Conservation (phyloP, 2,797 vertebrate species). For the Sardinella longiceps region DNA sequence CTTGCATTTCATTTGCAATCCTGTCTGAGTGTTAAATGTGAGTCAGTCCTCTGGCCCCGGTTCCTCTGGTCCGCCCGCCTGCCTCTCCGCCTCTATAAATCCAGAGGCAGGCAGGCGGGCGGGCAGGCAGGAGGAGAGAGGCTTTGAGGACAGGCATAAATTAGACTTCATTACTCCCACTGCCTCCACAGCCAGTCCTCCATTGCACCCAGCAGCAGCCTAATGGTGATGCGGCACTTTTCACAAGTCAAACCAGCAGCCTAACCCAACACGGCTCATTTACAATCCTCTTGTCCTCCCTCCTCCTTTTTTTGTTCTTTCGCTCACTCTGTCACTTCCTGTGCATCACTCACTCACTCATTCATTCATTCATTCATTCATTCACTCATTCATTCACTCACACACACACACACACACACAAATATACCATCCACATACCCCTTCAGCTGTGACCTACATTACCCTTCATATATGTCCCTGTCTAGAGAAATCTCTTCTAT, state of each 20-base stretch:
- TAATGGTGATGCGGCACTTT: neutral
- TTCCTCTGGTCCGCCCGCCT: neutral
- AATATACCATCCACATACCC: conserved; percentile 27
- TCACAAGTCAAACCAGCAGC: neutral
- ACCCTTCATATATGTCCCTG: conserved; percentile 33
- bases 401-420: conserved; percentile 32
- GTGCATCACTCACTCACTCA: neutral
- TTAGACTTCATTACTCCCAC: conserved; percentile 27
- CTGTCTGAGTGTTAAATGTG: conserved; percentile 20
- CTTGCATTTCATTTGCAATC: conserved; percentile 20
- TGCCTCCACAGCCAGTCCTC: neutral
- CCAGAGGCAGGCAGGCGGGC: neutral
- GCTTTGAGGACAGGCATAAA: conserved; percentile 27
- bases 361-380: neutral
- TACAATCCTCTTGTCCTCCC: neutral
- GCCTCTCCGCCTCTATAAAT: neutral
- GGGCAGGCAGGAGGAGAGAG: neutral
- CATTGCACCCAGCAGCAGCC: neutral
- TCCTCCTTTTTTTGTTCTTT: neutral
- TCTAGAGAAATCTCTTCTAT: conserved; percentile 49
- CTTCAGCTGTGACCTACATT: conserved; percentile 63
- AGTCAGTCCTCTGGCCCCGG: neutral
- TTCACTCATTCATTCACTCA: neutral
- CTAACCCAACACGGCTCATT: neutral
- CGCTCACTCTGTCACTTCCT: neutral